phyloP scores from a whole-genome alignment of 2,113 vertebrate genomes.

The Panurus biarmicus region DNA sequence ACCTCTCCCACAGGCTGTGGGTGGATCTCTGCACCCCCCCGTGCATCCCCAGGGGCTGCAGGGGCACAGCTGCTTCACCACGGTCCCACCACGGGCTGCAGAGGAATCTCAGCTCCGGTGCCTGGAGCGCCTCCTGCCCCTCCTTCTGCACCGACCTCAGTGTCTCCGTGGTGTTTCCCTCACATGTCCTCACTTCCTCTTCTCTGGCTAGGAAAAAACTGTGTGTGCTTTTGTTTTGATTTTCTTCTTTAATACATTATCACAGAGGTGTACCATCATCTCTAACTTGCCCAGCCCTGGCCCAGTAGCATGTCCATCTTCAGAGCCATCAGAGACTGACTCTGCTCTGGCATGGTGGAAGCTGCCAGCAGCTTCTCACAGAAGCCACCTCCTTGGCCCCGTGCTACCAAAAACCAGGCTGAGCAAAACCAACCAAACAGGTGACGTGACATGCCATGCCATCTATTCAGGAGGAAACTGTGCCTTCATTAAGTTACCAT shows the following conservation, averaged over 20 bases:
- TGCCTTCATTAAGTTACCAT: constrained; percentile 20
- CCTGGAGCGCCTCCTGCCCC: background rate
- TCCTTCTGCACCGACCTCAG: background rate
- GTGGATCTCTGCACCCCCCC: background rate
- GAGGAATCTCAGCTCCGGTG: accelerated
- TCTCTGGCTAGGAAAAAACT: background rate
- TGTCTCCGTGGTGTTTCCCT: background rate
- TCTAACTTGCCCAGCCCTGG: background rate
- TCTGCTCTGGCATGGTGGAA: background rate
- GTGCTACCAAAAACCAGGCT: background rate
- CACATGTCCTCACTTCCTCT: too few species aligned
- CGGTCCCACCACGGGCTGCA: background rate
- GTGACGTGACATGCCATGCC: background rate
- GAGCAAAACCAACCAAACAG: background rate
- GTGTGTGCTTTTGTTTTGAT: background rate
- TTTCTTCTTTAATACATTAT: background rate
- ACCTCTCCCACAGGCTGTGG: background rate
- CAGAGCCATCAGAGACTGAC: background rate
- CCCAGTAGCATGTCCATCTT: background rate
- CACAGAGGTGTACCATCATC: accelerated
- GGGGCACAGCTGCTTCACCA: background rate
- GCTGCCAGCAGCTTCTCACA: background rate
- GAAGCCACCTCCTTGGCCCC: background rate
- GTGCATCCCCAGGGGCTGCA: background rate
- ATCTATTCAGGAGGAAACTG: background rate